Evolutionary conservation across 2,888 invertebrate genomes (phyloP).

Genomic region (Sialis fuliginosa): DNA sequence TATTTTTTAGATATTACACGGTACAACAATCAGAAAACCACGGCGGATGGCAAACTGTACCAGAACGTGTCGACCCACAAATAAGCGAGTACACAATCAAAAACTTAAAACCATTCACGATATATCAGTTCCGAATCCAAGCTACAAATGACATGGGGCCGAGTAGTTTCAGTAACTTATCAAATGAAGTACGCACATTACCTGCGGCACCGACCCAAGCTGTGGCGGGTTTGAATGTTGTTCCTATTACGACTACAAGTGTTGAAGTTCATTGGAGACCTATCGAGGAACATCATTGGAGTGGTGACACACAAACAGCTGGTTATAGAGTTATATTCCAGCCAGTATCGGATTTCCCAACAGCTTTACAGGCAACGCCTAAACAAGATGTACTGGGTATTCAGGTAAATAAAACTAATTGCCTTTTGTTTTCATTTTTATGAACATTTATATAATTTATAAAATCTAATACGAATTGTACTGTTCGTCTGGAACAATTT

Average conservation of each 20-base stretch:
- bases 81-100: conserved; percentile 75
- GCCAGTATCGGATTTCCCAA: conserved; percentile 74
- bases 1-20: conserved; percentile 56
- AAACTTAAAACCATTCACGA: conserved; percentile 69
- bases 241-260: conserved; percentile 87
- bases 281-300: conserved; percentile 63
- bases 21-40: conserved; percentile 78
- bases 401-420: conserved; percentile 31
- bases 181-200: conserved; percentile 69
- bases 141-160: conserved; percentile 93
- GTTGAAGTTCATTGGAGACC: conserved; percentile 84
- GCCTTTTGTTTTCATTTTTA: no score
- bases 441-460: no score
- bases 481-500: no score
- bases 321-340: conserved; percentile 83
- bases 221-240: conserved; percentile 66
- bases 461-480: no score
- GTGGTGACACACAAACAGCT: conserved; percentile 72
- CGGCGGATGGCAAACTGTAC: conserved; percentile 69
- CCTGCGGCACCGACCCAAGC: conserved; percentile 80
- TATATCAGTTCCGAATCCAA: conserved; percentile 82
- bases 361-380: conserved; percentile 64
- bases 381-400: conserved; percentile 71
- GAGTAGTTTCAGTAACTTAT: conserved; percentile 79
- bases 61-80: conserved; percentile 74